These are phyloP conservation scores for Paramisgurnus dabryanus DNA, from an alignment of 2,113 vertebrate species.

Conservation along the genomic window DNA sequence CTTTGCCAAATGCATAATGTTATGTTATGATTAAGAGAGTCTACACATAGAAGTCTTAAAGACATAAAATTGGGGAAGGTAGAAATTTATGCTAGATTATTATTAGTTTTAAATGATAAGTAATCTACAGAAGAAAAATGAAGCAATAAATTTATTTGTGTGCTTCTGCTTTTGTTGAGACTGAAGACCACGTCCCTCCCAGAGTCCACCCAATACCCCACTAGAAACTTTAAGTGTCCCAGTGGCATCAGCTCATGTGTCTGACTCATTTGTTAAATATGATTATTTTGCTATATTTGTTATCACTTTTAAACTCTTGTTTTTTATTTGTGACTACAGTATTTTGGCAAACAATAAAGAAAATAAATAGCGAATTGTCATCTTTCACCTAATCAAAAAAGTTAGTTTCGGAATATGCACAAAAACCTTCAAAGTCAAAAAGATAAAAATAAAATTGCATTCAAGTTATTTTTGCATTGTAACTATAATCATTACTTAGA, in stretches of 20 bases:
- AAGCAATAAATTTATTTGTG: not conserved
- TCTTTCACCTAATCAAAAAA: too few species aligned
- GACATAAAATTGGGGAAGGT: too few species aligned
- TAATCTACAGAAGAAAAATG: not conserved
- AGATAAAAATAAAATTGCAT: too few species aligned
- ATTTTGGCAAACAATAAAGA: too few species aligned
- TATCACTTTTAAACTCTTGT: not conserved
- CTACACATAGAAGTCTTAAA: too few species aligned
- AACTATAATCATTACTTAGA: not conserved
- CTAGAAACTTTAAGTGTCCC: constrained; percentile 1
- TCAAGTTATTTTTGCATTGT: not conserved
- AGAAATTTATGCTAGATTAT: too few species aligned
- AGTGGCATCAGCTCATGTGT: constrained; percentile 22
- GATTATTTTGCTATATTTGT: not conserved
- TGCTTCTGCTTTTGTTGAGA: not conserved
- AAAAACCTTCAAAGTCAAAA: too few species aligned
- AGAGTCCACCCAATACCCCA: constrained; percentile 13
- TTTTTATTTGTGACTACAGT: too few species aligned
- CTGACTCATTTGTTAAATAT: not conserved
- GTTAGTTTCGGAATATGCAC: too few species aligned
- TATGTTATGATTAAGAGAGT: too few species aligned
- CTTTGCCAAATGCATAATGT: too few species aligned
- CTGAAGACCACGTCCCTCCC: constrained; percentile 5
- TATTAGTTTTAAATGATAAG: not conserved
- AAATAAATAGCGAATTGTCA: too few species aligned